Conservation (phyloP, 1,140 invertebrate species). For the Macrotrachela quadricornifera region DNA sequence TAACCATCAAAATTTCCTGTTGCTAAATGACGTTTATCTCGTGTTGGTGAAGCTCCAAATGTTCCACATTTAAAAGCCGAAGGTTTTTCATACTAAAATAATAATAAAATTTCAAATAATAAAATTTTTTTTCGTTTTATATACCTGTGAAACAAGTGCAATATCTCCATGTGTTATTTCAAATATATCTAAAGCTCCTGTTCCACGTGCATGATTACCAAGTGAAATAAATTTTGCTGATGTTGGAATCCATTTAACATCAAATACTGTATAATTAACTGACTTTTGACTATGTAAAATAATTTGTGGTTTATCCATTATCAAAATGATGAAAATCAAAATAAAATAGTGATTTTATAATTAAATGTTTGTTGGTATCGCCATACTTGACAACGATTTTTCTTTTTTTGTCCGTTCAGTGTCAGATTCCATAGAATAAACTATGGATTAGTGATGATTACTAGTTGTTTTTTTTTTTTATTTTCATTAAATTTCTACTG, state of each 20-base stretch:
- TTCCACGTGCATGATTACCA: slow-evolving; percentile 58
- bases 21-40: slow-evolving; percentile 54
- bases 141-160: slow-evolving; percentile 43
- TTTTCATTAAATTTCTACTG: too few species aligned
- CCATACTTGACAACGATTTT: too few species aligned
- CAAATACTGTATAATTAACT: slow-evolving; percentile 63
- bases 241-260: slow-evolving; percentile 77
- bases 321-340: background rate
- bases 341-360: too few species aligned
- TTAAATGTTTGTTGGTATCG: too few species aligned
- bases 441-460: too few species aligned
- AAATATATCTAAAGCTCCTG: slow-evolving; percentile 64
- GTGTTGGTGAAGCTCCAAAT: slow-evolving; percentile 54
- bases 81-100: slow-evolving; percentile 42
- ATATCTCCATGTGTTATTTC: slow-evolving; percentile 50
- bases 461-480: too few species aligned
- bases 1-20: slow-evolving; percentile 74
- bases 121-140: background rate
- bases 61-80: slow-evolving; percentile 74
- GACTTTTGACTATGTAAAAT: slow-evolving; percentile 62
- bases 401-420: too few species aligned
- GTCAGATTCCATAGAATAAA: too few species aligned
- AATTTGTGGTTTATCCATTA: slow-evolving; percentile 30
- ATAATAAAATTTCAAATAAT: too few species aligned
- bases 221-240: slow-evolving; percentile 70